Conservation (phyloP, 2,888 invertebrate genomes). For the Xestobium rufovillosum region DNA sequence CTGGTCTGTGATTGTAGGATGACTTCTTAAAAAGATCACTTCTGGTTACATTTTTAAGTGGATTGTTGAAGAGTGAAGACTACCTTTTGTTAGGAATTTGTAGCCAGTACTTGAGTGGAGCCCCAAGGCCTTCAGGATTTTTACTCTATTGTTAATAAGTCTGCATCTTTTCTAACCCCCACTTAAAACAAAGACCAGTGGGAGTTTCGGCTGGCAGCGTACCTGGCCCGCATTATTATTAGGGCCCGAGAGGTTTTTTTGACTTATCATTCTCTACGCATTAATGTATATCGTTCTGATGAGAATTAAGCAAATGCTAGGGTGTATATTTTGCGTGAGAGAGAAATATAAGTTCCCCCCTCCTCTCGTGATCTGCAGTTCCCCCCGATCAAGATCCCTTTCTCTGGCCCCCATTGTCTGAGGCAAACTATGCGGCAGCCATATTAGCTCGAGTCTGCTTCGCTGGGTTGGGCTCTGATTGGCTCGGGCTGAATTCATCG, state of each 20-base stretch:
- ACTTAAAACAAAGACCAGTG: slow-evolving; percentile 30
- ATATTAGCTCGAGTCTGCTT: slow-evolving; percentile 45
- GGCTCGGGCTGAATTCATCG: slow-evolving; percentile 43
- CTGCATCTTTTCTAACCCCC: slow-evolving; percentile 20
- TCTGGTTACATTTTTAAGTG: slow-evolving; percentile 39
- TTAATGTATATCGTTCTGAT: no score
- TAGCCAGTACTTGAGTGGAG: slow-evolving; percentile 25
- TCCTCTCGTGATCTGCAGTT: slow-evolving; percentile 31
- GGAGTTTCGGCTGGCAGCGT: slow-evolving; percentile 20
- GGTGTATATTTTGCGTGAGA: no score
- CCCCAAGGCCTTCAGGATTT: slow-evolving; percentile 26
- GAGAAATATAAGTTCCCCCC: slow-evolving; percentile 25
- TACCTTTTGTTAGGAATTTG: slow-evolving; percentile 32
- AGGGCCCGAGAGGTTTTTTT: no score
- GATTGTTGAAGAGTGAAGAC: slow-evolving; percentile 38
- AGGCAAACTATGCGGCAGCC: slow-evolving; percentile 42
- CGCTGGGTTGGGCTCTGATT: slow-evolving; percentile 44
- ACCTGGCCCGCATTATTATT: background rate
- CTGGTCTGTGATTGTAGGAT: slow-evolving; percentile 8
- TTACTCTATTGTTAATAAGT: slow-evolving; percentile 21
- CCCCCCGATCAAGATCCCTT: slow-evolving; percentile 40
- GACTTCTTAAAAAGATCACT: no score
- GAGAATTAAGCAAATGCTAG: no score
- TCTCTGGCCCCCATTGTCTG: slow-evolving; percentile 42
- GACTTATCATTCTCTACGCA: no score